Evolutionary conservation across 2,888 invertebrate genomes (phyloP), one percentile per base, ranked within the genome.

Genomic region (Pheosia gnoma): DNA sequence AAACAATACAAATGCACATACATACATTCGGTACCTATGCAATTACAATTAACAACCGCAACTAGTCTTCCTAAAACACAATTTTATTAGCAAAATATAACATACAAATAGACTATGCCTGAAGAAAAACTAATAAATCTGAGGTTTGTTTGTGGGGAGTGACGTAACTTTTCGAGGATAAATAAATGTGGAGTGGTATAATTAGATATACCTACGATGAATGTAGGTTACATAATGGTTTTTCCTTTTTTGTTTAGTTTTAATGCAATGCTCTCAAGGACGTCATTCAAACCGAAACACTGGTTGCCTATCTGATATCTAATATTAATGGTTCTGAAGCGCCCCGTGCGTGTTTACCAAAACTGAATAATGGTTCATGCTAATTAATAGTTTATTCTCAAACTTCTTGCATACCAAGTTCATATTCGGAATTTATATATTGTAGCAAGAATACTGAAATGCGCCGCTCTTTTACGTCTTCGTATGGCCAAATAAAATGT

Each of bases 301-400:
- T 75, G 72, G 66, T 74, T 70, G 74, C 63, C 72, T 75, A 70
- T 73, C 78, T 78, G 71, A 72, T 77, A 78, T 74, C 71, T 70
- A 75, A 77, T 79, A 80, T 81, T 78, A 79, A 78, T 81, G 76
- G 70, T 68, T 74, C 68, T 73, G 74, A 79, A 76, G 10, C 69
- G 67, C 71, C 74, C 68, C 77, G 74, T 38, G 25, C 77, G 56
- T 56, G 56, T 79, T 80, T 77, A 80, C 67, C 78, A 80, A 80
- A 80, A 78, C 68, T 58, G 41, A 64, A 70, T 81, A 79, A 79
- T 81, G 79, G 71, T 71, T 63, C 53, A 61, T 63, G 59, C 62
- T 71, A 74, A 70, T 77, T 79, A 72, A 68, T 69, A 65, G 68
- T 72, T 67, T 63, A 59, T 61, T 55, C 59, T 59, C 45, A 60